These are phyloP conservation scores for Arrhopalites spinosus DNA, from an alignment of 2,888 invertebrate species.

Conservation along the genomic window DNA sequence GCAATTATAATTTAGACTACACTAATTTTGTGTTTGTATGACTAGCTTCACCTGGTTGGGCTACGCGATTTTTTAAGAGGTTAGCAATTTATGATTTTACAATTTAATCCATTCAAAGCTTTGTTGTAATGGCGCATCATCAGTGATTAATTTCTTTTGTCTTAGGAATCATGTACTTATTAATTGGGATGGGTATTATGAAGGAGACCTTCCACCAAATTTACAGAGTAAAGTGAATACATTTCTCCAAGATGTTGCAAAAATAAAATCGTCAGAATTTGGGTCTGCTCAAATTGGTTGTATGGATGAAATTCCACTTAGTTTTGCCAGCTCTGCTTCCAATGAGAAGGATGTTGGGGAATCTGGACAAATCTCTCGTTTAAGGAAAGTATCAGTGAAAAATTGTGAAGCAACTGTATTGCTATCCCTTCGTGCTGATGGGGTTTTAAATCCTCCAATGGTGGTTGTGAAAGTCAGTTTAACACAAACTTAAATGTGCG, in stretches of 20 bases:
- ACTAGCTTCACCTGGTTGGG: conserved; percentile 58
- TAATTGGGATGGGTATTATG: conserved; percentile 53
- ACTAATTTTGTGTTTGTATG: too few relatives aligned
- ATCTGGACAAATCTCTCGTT: conserved; percentile 33
- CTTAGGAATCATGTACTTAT: conserved; percentile 53
- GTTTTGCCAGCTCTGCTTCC: conserved; percentile 48
- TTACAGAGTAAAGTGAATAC: conserved; percentile 50
- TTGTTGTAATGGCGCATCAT: too few relatives aligned
- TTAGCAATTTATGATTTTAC: too few relatives aligned
- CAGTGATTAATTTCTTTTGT: too few relatives aligned
- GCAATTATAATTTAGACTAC: too few relatives aligned
- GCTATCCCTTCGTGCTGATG: conserved; percentile 56
- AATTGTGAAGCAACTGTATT: conserved; percentile 58
- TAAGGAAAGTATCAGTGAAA: conserved; percentile 54
- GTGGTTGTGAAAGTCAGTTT: conserved; percentile 57
- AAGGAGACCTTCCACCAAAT: conserved; percentile 52
- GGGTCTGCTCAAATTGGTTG: conserved; percentile 50
- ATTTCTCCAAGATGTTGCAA: conserved; percentile 47
- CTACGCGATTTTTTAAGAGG: conserved; percentile 57
- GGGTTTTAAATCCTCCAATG: conserved; percentile 56
- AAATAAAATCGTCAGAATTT: conserved; percentile 23
- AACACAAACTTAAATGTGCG: background rate
- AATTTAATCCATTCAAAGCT: too few relatives aligned
- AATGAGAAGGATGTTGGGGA: conserved; percentile 9
- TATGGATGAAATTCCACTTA: conserved; percentile 58